phyloP scores from a whole-genome alignment of 2,888 invertebrate genomes.

The Oscheius sp. region DNA sequence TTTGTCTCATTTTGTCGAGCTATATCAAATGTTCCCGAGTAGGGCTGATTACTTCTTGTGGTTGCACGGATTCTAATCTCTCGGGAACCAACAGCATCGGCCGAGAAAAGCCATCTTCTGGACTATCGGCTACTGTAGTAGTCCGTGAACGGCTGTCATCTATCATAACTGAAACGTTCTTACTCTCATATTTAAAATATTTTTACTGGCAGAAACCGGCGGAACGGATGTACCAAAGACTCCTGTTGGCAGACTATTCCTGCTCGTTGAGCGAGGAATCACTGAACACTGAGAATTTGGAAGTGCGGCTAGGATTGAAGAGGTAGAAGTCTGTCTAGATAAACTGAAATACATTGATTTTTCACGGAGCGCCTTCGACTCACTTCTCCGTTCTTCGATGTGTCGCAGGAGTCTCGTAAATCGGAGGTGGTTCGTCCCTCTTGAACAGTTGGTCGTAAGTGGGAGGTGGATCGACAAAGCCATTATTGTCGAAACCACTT shows the following conservation, averaged over 20 bases:
- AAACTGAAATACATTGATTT: background rate
- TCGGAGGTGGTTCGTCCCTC: constrained; percentile 30
- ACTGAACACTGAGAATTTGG: background rate
- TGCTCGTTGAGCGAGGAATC: constrained; percentile 17
- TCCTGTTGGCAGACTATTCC: constrained; percentile 21
- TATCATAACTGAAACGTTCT: constrained; percentile 1
- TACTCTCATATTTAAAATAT: background rate
- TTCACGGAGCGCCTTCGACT: background rate
- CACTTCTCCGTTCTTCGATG: constrained; percentile 10
- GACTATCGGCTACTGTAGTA: constrained; percentile 12
- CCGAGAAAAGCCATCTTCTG: background rate
- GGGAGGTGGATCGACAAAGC: constrained; percentile 27
- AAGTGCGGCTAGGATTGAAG: constrained; percentile 10
- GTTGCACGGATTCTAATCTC: background rate
- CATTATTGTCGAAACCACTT: constrained; percentile 23
- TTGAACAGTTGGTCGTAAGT: constrained; percentile 28
- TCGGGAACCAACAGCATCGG: background rate
- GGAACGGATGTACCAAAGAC: constrained; percentile 31
- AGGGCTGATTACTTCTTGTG: constrained; percentile 1
- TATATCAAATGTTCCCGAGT: constrained; percentile 8
- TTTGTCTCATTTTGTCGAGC: background rate
- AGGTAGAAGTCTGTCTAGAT: constrained; percentile 6
- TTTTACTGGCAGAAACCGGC: constrained; percentile 2
- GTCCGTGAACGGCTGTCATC: constrained; percentile 19
- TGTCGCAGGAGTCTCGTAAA: constrained; percentile 19